Evolutionary conservation across 2,113 vertebrate species (phyloP), one percentile per base, ranked within the genome.

Genomic region (Asarcornis scutulata): DNA sequence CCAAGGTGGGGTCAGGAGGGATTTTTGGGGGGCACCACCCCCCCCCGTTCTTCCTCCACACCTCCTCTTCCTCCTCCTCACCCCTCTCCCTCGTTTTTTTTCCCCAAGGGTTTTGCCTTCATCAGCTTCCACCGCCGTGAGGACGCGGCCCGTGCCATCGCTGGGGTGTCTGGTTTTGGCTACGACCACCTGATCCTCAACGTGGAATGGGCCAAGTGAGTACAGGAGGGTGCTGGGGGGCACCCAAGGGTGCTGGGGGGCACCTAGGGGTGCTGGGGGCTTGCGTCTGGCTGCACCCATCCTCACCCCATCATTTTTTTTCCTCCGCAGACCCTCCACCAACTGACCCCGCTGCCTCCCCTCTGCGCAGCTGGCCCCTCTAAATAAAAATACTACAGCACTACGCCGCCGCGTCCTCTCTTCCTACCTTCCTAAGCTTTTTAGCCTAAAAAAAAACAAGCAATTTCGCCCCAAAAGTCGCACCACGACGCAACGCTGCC

Each of bases 141-240:
- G 96, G 99, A 99, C 0, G 99, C 99, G 0, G 98, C 99, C 1
- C 97, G 99, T 1, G 99, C 99, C 81, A 99, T 99, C 0, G 98
- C 98, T 0, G 99, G 99, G 0, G 99, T 99, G 72, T 99, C 99
- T 0, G 99, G 99, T 60, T 99, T 99, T 3, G 99, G 99, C 96
- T 99, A 99, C 1, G 99, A 99, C 96, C 99, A 99, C 96, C 98
- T 99, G 67, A 99, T 99, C 98, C 99, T 99, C 95, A 99, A 99
- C 5, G 99, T 99, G 67, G 99, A 99, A 97, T 99, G 99, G 99
- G 99, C 99, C 94, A 99, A 99, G 99, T 99, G 95, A 98, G 99
- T 97, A 31, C n/a, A 15, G 11, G 5, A 13, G 34, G 27, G 40
- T 13, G 5, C 17, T 25, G 6, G 23, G 7, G 23, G 38, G 13